Evolutionary conservation across 2,113 vertebrate species (phyloP), one percentile per base, ranked within the genome.

Genomic region (Sakesphorus luctuosus): DNA sequence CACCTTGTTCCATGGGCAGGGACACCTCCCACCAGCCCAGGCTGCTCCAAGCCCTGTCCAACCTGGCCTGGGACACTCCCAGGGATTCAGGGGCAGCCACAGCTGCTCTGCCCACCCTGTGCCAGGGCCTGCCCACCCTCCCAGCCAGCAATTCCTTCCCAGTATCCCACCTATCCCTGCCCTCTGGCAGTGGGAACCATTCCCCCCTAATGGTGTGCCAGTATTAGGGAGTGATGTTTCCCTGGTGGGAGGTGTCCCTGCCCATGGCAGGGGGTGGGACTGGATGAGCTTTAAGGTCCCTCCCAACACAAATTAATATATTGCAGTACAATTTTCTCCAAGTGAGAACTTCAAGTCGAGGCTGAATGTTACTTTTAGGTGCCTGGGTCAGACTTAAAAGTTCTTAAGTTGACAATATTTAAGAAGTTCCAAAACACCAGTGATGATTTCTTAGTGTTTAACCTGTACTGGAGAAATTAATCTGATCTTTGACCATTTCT

Each of bases 311-410:
- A 29, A 40, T 19, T 26, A 36, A 36, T 7, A 9, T 13, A 5
- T 29, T 5, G 16, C 31, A 12, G 1, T 10, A 31, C 29, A 8
- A 7, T 17, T 28, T 53, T 68, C 25, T 18, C 43, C 26, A 49
- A 9, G 23, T 2, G 1, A 0, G 25, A 25, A 29, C 35, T 56
- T 38, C 69, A 18, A 6, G 6, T 6, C 10, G 28, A 44, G 56
- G 35, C 36, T 25, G 9, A 18, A 2, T 14, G 5, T 72, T n/a
- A 11, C 47, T 55, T 24, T 5, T 9, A 68, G 75, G 38, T 46
- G 26, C 68, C 29, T 35, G 46, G 24, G 13, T 40, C 17, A 3
- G 14, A 13, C n/a, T 53, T 18, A 13, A 13, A 8, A 11, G 8
- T 23, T 35, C 21, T 25, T 17, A 29, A 23, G 33, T 44, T 44